Conservation (phyloP, 2,797 vertebrate genomes). For the Linurgus olivaceus region DNA sequence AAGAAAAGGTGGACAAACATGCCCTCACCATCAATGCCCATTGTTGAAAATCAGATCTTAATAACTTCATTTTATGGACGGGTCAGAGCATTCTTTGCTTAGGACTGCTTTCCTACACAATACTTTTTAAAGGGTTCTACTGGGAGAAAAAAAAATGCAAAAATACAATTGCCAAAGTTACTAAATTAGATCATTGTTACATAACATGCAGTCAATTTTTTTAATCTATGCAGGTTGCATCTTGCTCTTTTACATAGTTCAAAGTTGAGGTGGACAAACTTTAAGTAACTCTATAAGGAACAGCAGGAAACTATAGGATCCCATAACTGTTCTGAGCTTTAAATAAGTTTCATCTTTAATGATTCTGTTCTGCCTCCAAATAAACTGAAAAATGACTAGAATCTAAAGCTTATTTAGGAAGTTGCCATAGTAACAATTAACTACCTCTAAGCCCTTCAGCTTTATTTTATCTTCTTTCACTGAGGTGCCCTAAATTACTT, state of each 20-base stretch:
- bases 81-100: not conserved
- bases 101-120: not conserved
- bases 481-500: conserved; percentile 54
- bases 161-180: not conserved
- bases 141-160: not conserved
- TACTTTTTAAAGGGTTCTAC: not conserved
- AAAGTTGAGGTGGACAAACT: not conserved
- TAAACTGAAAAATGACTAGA: conserved; percentile 45
- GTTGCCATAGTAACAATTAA: conserved; percentile 61
- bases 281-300: not conserved
- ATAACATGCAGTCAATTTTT: not conserved
- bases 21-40: not conserved
- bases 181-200: not conserved
- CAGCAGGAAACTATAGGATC: not conserved
- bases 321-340: not conserved
- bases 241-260: not conserved
- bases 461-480: conserved; percentile 41
- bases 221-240: not conserved
- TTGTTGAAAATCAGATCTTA: not conserved
- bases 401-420: conserved; percentile 57
- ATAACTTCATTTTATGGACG: not conserved
- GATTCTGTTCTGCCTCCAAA: conserved; percentile 36
- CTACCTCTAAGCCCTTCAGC: conserved; percentile 43
- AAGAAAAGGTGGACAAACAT: not conserved
- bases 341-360: conserved; percentile 22